Evolutionary conservation across 2,113 vertebrate genomes (phyloP), one percentile per base, ranked within the genome.

Genomic region (Melanostigma gelatinosum): DNA sequence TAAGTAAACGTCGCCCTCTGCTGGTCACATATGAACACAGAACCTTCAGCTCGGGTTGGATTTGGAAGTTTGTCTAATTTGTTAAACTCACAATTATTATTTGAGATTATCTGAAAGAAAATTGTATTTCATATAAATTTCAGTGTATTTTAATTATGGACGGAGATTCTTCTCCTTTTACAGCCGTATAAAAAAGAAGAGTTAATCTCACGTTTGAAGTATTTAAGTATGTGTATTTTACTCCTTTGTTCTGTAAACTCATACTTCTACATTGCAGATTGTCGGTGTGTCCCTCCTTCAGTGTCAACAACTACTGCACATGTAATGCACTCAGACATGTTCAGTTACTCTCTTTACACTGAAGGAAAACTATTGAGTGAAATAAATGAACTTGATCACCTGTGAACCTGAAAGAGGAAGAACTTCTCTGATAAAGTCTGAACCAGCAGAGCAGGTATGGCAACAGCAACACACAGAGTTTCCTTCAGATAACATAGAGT

Each of bases 1-100:
- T 29, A 29, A 15, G 74, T 54, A 46, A 82, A 75, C 40, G 57
- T 6, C 60, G 20, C 86, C 87, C 88, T 80, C 93, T 90, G 50
- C 77, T 94, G 93, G 89, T 70, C 64, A 50, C 1, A 66, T 3
- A 20, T 6, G 8, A 63, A 75, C 40, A 46, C 18, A 61, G 11
- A 58, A 12, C 4, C 12, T 34, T 50, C 4, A 54, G 6, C 6
- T 74, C 11, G 52, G 2, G 18, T 36, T 36, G 36, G 8, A 3
- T 44, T 65, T n/a, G 46, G 6, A 16, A 9, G 18, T 34, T 22
- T 27, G 29, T 27, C 6, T 8, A 11, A 18, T 2, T 46, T 55
- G 3, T 1, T 29, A 44, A 42, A 55, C 3, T 29, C 24, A 29
- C 0, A 52, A 36, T n/a, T 9, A n/a, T 50, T 48, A 38, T 52